Evolutionary conservation across 2,888 invertebrate species (phyloP), one percentile per base, ranked within the genome.

Genomic region (Bhutanitis thaidina): DNA sequence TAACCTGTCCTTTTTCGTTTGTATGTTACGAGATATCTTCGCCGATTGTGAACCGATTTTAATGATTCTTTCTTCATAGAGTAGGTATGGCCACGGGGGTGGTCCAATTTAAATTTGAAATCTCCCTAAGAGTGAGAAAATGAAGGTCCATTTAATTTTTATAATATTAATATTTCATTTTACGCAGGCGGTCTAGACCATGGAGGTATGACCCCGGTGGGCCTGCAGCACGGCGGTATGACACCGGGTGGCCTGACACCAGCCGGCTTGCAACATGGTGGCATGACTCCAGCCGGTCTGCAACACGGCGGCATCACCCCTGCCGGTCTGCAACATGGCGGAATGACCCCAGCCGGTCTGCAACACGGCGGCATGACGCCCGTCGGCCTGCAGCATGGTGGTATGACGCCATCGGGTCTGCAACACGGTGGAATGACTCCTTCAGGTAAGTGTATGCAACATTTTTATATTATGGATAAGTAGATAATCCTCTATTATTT

Each of bases 141-240:
- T n/a, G n/a, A n/a, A n/a, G n/a, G n/a, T n/a, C n/a, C n/a, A n/a
- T n/a, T n/a, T n/a, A n/a, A n/a, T n/a, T n/a, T n/a, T n/a, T n/a
- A n/a, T n/a, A n/a, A n/a, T n/a, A n/a, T n/a, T n/a, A n/a, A n/a
- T n/a, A n/a, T n/a, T n/a, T 20, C 5, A 3, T 20, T 3, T 20
- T 20, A 20, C 20, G 20, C 20, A 20, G 20, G 48, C 4, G 83
- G 77, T 12, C 59, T 87, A 43, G 74, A 81, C 43, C 58, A 60
- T 27, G 60, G 58, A 1, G 58, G 58, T 72, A 77, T 81, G 63
- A 84, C 87, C 0, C 90, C 91, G 5, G 27, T 7, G 8, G 27
- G 27, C 3, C 57, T 86, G 13, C 73, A 77, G 44, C 81, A 86
- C 50, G 84, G 82, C 1, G 75, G 81, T n/a, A 76, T 85, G 69